Evolutionary conservation across 2,888 invertebrate species (phyloP).

Genomic region (Agonopterix subpropinquella): DNA sequence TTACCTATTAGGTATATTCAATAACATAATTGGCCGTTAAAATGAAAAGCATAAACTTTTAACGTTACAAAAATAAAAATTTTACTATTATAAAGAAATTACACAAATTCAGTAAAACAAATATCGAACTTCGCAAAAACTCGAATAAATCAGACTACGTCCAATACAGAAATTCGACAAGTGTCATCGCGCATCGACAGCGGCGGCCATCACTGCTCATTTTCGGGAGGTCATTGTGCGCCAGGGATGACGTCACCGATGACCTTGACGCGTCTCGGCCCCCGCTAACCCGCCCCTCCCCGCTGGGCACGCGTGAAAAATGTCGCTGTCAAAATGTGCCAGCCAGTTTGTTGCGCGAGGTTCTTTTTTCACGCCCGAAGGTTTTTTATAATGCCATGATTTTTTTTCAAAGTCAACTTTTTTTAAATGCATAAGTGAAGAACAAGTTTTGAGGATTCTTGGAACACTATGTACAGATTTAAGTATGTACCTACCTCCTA

Average conservation of each 20-base stretch:
- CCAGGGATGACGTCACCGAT: constrained; percentile 60
- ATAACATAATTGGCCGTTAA: too few relatives aligned
- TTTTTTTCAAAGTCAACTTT: neutral
- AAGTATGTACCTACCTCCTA: too few relatives aligned
- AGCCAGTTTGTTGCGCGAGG: constrained; percentile 12
- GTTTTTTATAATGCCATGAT: neutral
- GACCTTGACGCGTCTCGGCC: constrained; percentile 67
- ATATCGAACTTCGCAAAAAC: too few relatives aligned
- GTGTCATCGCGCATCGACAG: constrained; percentile 34
- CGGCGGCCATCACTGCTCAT: constrained; percentile 37
- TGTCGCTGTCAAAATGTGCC: constrained; percentile 34
- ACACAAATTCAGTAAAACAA: too few relatives aligned
- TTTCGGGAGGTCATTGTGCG: constrained; percentile 67
- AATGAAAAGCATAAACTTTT: too few relatives aligned
- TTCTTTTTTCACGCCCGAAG: neutral
- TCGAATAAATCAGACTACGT: neutral
- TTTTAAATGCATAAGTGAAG: too few relatives aligned
- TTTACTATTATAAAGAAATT: too few relatives aligned
- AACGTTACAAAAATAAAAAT: too few relatives aligned
- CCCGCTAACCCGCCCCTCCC: constrained; percentile 20
- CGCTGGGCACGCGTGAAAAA: constrained; percentile 48
- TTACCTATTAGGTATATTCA: too few relatives aligned
- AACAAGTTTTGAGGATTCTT: too few relatives aligned
- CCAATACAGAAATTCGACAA: constrained; percentile 27
- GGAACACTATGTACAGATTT: too few relatives aligned